Evolutionary conservation across 2,797 vertebrate species (phyloP).

Genomic region (Cyprinodon diabolis): DNA sequence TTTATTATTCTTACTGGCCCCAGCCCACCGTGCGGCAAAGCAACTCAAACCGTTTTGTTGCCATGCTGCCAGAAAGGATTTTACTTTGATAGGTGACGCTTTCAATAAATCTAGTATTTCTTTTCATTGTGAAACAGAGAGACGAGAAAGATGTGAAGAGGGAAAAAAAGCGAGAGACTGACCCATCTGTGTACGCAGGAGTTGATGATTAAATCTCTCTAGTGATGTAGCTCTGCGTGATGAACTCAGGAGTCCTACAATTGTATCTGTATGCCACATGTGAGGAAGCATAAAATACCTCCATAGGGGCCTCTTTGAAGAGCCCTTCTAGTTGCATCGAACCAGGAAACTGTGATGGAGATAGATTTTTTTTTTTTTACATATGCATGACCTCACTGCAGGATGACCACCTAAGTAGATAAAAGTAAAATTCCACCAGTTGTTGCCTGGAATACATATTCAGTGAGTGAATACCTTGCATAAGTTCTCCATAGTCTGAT

Average conservation of each 20-base stretch:
- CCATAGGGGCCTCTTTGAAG: constrained; percentile 61
- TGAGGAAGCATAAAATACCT: constrained; percentile 41
- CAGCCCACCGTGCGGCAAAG: constrained; percentile 51
- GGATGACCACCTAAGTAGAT: constrained; percentile 59
- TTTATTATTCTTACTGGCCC: constrained; percentile 69
- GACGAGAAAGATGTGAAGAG: constrained; percentile 14
- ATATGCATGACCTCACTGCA: constrained; percentile 58
- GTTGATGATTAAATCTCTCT: constrained; percentile 40
- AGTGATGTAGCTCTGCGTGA: constrained; percentile 41
- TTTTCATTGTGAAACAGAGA: constrained; percentile 57
- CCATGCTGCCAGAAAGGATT: constrained; percentile 46
- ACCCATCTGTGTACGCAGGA: constrained; percentile 19
- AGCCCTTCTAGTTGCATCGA: constrained; percentile 56
- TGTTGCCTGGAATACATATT: constrained; percentile 37
- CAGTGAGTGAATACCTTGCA: constrained; percentile 44
- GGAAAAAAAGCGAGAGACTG: constrained; percentile 31
- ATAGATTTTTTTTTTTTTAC: constrained; percentile 29
- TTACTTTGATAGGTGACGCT: constrained; percentile 67
- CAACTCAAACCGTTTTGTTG: constrained; percentile 60
- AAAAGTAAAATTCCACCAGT: constrained; percentile 14
- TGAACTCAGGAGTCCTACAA: constrained; percentile 36
- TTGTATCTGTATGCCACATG: constrained; percentile 56
- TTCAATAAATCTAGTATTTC: constrained; percentile 54
- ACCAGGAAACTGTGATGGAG: constrained; percentile 46
- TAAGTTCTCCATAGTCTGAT: constrained; percentile 36